A percentile compares a stretch with the other conserved stretches of the same genome.
phyloP scores from a whole-genome alignment of 2,888 invertebrate species.

The Nymphalis urticae region DNA sequence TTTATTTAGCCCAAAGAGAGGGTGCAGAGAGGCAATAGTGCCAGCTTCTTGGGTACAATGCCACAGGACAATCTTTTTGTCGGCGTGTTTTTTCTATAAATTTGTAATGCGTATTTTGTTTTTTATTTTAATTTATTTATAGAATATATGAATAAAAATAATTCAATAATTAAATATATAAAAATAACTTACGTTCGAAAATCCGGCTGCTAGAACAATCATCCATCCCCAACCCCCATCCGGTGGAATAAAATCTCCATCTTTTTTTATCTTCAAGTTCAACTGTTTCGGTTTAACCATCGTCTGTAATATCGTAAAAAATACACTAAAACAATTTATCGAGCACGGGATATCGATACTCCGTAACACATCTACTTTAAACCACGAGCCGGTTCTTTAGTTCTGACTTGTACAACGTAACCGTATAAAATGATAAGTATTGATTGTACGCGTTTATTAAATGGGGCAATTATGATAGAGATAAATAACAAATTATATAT shows the following conservation, averaged over 20 bases:
- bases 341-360: neutral
- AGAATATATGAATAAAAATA: no score
- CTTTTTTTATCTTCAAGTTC: constrained; percentile 65
- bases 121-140: no score
- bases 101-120: no score
- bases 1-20: no score
- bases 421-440: constrained; percentile 36
- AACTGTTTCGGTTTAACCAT: constrained; percentile 59
- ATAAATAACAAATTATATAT: constrained; percentile 15
- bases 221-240: constrained; percentile 92
- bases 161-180: no score
- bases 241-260: constrained; percentile 84
- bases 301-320: constrained; percentile 7
- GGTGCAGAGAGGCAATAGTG: no score
- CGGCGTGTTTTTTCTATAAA: no score
- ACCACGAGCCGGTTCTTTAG: constrained; percentile 8
- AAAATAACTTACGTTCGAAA: constrained; percentile 84
- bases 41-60: no score
- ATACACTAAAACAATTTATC: constrained; percentile 5
- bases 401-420: constrained; percentile 15
- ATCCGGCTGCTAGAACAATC: constrained; percentile 85
- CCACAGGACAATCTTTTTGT: no score
- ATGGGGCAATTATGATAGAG: constrained; percentile 28
- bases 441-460: constrained; percentile 34
- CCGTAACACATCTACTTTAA: neutral